Conservation (phyloP, 2,113 vertebrate genomes). For the Sphaerodactylus townsendi region DNA sequence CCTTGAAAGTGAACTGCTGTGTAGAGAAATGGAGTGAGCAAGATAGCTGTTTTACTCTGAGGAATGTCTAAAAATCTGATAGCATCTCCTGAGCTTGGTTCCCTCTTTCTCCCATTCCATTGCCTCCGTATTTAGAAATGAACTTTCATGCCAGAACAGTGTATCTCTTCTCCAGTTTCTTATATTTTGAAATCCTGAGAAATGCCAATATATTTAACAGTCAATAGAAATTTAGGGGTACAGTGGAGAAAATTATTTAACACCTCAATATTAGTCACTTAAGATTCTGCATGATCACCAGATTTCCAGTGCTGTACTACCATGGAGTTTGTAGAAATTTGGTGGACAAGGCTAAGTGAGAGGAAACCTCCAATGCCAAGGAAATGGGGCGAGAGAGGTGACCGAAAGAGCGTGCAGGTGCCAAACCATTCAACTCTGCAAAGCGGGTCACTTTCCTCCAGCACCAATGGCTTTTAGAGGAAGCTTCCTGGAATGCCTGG, state of each 20-base stretch:
- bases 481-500: no score
- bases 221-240: not conserved
- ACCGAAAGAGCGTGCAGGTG: not conserved
- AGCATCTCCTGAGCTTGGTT: not conserved
- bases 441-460: no score
- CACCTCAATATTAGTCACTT: not conserved
- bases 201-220: not conserved
- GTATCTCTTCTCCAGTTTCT: not conserved
- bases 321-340: not conserved
- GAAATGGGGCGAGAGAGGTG: not conserved
- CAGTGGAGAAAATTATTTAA: not conserved
- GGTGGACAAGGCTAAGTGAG: not conserved
- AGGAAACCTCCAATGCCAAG: not conserved
- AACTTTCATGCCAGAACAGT: not conserved
- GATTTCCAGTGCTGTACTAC: not conserved
- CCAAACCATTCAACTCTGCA: no score
- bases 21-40: conserved; percentile 1
- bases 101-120: not conserved
- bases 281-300: not conserved
- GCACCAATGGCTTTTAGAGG: no score
- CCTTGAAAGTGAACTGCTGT: not conserved
- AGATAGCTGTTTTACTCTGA: no score
- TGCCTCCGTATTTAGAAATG: not conserved
- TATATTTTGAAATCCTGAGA: not conserved
- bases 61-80: not conserved